These are phyloP conservation scores for Eclectus roratus DNA, from an alignment of 2,113 vertebrate species.

Conservation along the genomic window DNA sequence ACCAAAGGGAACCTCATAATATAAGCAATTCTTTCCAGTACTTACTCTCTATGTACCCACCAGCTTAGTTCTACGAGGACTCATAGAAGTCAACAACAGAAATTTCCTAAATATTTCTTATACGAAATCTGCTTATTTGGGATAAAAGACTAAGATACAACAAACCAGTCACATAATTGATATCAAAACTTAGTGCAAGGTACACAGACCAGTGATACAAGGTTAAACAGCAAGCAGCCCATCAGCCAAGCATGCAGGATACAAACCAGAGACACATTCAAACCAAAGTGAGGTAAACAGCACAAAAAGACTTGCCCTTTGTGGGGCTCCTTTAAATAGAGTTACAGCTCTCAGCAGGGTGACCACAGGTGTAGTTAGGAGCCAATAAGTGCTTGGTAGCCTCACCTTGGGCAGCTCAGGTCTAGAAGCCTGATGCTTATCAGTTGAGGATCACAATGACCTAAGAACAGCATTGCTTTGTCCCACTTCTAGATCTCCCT, in stretches of 20 bases:
- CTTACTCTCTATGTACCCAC: background rate
- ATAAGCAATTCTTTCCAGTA: background rate
- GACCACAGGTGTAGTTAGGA: background rate
- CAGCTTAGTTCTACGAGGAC: background rate
- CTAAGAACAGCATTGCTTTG: background rate
- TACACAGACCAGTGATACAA: accelerated
- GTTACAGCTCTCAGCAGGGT: background rate
- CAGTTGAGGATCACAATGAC: background rate
- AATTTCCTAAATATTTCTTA: background rate
- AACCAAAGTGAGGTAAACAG: background rate
- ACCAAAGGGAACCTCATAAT: background rate
- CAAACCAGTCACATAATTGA: background rate
- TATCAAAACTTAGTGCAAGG: background rate
- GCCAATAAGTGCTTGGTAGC: background rate
- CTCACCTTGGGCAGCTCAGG: background rate
- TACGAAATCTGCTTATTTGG: background rate
- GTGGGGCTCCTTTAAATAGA: background rate
- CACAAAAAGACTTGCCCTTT: accelerated
- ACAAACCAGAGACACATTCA: accelerated
- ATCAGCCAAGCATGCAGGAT: background rate
- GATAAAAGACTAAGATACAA: background rate
- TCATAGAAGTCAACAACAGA: background rate
- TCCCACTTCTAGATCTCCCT: background rate
- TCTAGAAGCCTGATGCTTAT: background rate
- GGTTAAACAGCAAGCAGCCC: background rate